phyloP scores from a whole-genome alignment of 1,140 invertebrate genomes.

The Cydia splendana region DNA sequence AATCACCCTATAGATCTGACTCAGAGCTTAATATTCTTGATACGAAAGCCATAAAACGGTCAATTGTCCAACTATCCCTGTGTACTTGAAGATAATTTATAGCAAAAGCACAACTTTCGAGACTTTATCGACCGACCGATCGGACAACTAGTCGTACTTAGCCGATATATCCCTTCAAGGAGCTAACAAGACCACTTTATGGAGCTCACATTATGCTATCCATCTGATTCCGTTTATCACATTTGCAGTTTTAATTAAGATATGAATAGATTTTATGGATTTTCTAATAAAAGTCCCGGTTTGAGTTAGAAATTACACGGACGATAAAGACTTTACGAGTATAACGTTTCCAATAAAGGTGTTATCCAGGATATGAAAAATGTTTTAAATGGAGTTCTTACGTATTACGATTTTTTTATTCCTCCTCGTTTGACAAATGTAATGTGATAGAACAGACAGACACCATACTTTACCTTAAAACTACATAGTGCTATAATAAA shows the following conservation, averaged over 20 bases:
- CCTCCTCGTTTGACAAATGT: too few species aligned
- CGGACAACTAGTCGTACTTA: constrained; percentile 28
- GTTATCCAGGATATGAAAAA: neutral
- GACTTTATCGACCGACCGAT: constrained; percentile 26
- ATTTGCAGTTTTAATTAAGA: constrained; percentile 10
- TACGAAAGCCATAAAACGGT: constrained; percentile 22
- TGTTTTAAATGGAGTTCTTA: too few species aligned
- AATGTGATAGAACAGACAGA: too few species aligned
- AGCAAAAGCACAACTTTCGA: constrained; percentile 29
- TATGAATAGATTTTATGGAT: neutral
- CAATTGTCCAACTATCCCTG: constrained; percentile 33
- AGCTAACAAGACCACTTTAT: constrained; percentile 13
- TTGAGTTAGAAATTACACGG: neutral
- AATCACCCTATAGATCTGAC: neutral
- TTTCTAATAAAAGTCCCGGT: constrained; percentile 1
- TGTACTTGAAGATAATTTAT: constrained; percentile 31
- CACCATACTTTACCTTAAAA: too few species aligned
- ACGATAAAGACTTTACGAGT: neutral
- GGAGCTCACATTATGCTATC: neutral
- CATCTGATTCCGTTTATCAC: neutral
- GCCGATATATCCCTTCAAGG: constrained; percentile 29
- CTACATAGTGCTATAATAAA: too few species aligned
- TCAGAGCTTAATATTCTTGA: constrained; percentile 21
- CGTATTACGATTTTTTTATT: too few species aligned
- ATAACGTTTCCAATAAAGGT: neutral